Base-by-base conservation (phyloP, 2,888 invertebrate species). In the Esperia sulphurella region DNA sequence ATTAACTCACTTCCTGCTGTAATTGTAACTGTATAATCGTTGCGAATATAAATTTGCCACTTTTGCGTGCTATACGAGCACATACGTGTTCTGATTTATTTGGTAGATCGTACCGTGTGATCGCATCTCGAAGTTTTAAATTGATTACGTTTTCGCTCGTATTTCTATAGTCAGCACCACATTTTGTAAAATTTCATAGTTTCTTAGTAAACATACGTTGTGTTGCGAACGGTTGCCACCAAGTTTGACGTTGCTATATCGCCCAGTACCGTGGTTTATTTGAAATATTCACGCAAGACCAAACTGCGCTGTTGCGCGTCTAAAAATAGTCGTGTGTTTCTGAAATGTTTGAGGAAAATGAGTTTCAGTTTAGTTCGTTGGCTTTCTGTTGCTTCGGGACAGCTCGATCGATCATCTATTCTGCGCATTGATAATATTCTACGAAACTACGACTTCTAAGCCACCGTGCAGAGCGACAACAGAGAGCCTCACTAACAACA, bases 101-200 rank as follows among this genome's bases (percentile, higher is more conserved):
- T 31, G 48, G 40, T 48, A 50, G 37, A 52, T 51, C 38, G 40
- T 35, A 30, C 48, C 14, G 35, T 10, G 31, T 8, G 9, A 44
- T 38, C 41, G 12, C 45, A 46, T 50, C 43, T 53, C 41, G n/a
- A 41, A 40, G 41, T 49, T 39, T 49, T 31, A 38, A 29, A 46
- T 53, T 55, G 52, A 57, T 60, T 51, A 42, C 49, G 41, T 50
- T 52, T 51, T 57, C 40, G 58, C 13, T 35, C 42, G 37, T 38
- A 29, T 42, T 51, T 47, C 41, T 42, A 12, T 37, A 40, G 39
- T 45, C 42, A 50, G 45, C 47, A 48, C 49, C 46, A 46, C 45
- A 35, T 49, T 51, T 51, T 42, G 13, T 41, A 50, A 53, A 48
- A 51, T 57, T 57, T 47, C 52, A 47, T 50, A 46, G 49, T 52